Evolutionary conservation across 2,797 vertebrate genomes (phyloP), one percentile per base, ranked within the genome.

Genomic region (Lacerta viridis): DNA sequence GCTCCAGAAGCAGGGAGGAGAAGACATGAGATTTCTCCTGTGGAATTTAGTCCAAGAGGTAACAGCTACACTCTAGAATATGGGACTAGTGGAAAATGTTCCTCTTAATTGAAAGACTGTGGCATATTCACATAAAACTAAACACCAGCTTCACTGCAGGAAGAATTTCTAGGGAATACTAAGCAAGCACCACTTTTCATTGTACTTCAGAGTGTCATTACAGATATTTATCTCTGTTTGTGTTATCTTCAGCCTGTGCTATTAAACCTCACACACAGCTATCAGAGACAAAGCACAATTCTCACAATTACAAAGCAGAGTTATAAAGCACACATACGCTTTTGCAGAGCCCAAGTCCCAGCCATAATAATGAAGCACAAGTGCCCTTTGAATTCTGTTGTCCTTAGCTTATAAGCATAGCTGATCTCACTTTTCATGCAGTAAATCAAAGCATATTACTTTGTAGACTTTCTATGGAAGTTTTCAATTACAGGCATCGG

Each of bases 241-340:
- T 89, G 59, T 82, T 82, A 76, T 77, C 71, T 81, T 27, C 79
- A 82, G 43, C 61, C 61, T 69, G 17, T 25, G 27, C 71, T 55
- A 86, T 68, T 89, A 81, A 50, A 33, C 59, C 78, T 89, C 71
- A 43, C 41, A 27, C 13, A 64, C 36, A 23, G 87, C 85, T 89
- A 82, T 86, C 41, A n/a, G 50, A 87, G 89, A 92, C 85, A 94
- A 91, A 95, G 88, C 84, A 93, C 91, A 82, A 94, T 93, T 91
- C 92, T 50, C 72, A 82, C 78, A 41, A 68, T 89, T 82, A 77
- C 43, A 82, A 82, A 82, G 36, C 84, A 33, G 7, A 55, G 71
- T 89, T 89, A 85, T 76, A 77, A 82, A 81, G 43, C 59, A 39
- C 59, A 82, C n/a, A 75, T 33, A 76, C 7, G 2, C 29, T n/a